phyloP scores from a whole-genome alignment of 2,797 vertebrate genomes.

The Allobates femoralis region DNA sequence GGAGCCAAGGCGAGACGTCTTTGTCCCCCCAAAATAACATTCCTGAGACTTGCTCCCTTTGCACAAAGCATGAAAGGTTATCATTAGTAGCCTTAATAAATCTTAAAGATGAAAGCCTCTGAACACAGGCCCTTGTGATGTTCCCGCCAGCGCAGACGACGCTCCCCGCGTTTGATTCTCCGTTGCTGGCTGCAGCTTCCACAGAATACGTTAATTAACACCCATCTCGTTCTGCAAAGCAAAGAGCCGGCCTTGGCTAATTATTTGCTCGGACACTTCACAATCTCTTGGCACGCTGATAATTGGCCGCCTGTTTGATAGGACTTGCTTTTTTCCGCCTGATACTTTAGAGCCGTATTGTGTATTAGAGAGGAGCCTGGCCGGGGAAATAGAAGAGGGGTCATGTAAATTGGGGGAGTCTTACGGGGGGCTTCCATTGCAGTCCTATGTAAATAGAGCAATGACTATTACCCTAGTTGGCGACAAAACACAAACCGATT shows the following conservation, averaged over 20 bases:
- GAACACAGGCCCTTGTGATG: constrained; percentile 52
- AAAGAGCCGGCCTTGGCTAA: constrained; percentile 59
- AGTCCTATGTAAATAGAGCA: background rate
- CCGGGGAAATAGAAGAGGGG: background rate
- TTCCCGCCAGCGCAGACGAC: constrained; percentile 43
- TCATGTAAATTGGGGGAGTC: background rate
- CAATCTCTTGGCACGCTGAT: constrained; percentile 58
- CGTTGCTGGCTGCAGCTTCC: constrained; percentile 64
- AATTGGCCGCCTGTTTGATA: constrained; percentile 60
- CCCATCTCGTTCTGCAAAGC: constrained; percentile 61
- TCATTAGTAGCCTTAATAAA: constrained; percentile 62
- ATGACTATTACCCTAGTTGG: background rate
- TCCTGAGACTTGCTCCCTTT: constrained; percentile 47
- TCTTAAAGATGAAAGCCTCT: constrained; percentile 60
- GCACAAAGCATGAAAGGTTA: constrained; percentile 62
- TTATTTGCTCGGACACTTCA: constrained; percentile 64
- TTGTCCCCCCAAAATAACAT: constrained; percentile 62
- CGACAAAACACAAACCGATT: background rate
- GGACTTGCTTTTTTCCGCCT: constrained; percentile 22
- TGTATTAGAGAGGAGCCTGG: constrained; percentile 25
- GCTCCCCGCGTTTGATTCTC: constrained; percentile 60
- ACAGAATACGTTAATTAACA: constrained; percentile 62
- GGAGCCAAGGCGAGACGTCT: constrained; percentile 63
- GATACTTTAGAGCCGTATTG: constrained; percentile 50
- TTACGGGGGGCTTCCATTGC: background rate